Base-by-base conservation (phyloP, 2,113 vertebrate species). In the Antechinus stuartii region DNA sequence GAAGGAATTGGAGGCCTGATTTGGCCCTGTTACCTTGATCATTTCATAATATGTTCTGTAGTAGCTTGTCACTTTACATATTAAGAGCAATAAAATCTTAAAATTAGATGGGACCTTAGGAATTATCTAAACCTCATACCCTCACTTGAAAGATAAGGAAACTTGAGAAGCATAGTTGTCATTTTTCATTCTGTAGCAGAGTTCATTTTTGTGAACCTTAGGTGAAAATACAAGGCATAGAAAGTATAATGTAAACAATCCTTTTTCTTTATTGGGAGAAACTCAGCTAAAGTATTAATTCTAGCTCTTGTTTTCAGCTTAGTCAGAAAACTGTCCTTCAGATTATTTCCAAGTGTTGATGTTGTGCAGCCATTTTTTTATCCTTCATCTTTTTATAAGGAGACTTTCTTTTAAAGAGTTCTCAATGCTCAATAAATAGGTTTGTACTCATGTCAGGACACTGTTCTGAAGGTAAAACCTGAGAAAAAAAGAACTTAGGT, bases 331-430 rank as follows among this genome's bases (percentile, higher is more conserved):
- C 12, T 23, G 1, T 30, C 47, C 91, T 23, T 19, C 12, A n/a
- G 54, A 8, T 9, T 4, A 10, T 16, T 6, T 46, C 89, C 1
- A 24, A 0, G 27, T 30, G n/a, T 30, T 0, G 6, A 55, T 0
- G n/a, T 35, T 9, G 0, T 7, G 3, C 19, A 7, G 30, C 1
- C 0, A 23, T 8, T 0, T 0, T 35, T 0, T 24, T 49, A 11
- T 2, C 30, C 52, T 14, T 3, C 27, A 0, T 0, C 0, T 22
- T 24, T 12, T 61, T 16, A 26, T 10, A 0, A 0, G 0, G 0
- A 0, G 3, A 23, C 0, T 11, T 42, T 22, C 30, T 27, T 2
- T 1, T 8, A 0, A 0, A 5, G 46, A 0, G 2, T 7, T 19
- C 84, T 7, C 5, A 8, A 14, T n/a, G 19, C 19, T 68, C 2